Evolutionary conservation across 92 coral and sea anemone species (phyloP).

Genomic region (Hydrozoanthus gracilis): DNA sequence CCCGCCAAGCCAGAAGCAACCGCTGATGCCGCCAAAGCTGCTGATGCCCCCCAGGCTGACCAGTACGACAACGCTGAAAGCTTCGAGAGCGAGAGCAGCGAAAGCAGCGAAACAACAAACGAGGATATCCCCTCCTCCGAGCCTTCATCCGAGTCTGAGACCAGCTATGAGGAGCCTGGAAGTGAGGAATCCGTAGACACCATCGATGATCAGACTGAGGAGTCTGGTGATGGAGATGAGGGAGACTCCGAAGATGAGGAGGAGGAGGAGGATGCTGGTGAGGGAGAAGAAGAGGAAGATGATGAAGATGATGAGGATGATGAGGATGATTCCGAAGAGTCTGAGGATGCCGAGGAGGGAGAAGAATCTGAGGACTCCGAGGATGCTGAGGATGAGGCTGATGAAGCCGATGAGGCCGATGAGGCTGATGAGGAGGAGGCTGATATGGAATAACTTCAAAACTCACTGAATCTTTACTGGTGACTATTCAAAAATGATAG

Average conservation of each 20-base stretch:
- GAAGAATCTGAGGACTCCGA: conserved; percentile 29
- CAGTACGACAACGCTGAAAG: conserved; percentile 25
- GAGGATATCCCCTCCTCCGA: conserved; percentile 44
- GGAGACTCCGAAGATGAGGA: conserved; percentile 38
- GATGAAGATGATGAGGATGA: conserved; percentile 29
- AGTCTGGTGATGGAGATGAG: conserved; percentile 37
- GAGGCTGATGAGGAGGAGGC: conserved; percentile 46
- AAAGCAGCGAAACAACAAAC: background rate
- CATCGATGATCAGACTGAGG: conserved; percentile 42
- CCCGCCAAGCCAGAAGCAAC: conserved; percentile 32
- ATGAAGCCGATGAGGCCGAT: conserved; percentile 19
- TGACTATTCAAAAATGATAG: background rate
- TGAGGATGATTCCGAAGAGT: background rate
- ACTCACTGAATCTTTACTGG: background rate
- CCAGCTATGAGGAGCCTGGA: conserved; percentile 32
- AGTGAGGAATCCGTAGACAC: conserved; percentile 25
- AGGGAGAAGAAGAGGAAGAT: conserved; percentile 14
- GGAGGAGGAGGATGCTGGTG: conserved; percentile 19
- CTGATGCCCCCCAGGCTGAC: conserved; percentile 46
- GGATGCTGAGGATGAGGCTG: background rate
- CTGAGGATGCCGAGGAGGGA: background rate
- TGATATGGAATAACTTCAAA: conserved; percentile 35
- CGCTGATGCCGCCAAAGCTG: conserved; percentile 43
- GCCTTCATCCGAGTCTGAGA: conserved; percentile 37
- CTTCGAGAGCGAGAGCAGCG: conserved; percentile 38